A percentile compares a stretch with the other conserved stretches of the same genome.
Evolutionary conservation across 2,797 vertebrate genomes (phyloP).

Genomic region (Tragelaphus oryx): DNA sequence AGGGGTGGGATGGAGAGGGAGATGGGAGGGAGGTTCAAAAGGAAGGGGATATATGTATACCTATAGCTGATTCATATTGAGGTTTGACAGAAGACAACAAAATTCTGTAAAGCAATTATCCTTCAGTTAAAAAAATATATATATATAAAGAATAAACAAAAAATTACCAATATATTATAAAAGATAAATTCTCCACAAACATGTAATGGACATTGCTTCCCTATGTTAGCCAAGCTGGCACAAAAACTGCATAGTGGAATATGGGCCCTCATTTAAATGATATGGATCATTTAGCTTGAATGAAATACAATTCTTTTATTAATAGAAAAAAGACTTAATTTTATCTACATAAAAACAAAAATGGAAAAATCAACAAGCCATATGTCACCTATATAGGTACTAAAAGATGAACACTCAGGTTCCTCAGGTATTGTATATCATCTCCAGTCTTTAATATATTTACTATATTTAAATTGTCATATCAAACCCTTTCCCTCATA

Average conservation of each 20-base stretch:
- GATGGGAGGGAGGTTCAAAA: background rate
- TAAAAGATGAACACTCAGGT: background rate
- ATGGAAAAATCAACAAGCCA: background rate
- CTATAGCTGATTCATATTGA: background rate
- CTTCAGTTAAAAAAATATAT: background rate
- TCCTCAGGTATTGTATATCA: background rate
- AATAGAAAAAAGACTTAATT: background rate
- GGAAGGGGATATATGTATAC: background rate
- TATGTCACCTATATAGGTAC: background rate
- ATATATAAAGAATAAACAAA: background rate
- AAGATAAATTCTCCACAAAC: background rate
- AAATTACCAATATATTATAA: background rate
- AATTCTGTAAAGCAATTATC: background rate
- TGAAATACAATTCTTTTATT: background rate
- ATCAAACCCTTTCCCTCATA: background rate
- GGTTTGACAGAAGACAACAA: background rate
- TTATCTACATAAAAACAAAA: constrained; percentile 14
- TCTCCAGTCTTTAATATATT: background rate
- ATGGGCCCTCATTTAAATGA: background rate
- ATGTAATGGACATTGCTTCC: background rate
- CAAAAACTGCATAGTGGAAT: background rate
- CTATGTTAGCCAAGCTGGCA: background rate
- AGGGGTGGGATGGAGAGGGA: background rate
- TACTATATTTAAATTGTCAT: background rate
- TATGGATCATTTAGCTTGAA: background rate